Percentiles rank a stretch among this genome's conserved stretches.
phyloP scores from a whole-genome alignment of 2,113 vertebrate species.

The Isurus oxyrinchus region DNA sequence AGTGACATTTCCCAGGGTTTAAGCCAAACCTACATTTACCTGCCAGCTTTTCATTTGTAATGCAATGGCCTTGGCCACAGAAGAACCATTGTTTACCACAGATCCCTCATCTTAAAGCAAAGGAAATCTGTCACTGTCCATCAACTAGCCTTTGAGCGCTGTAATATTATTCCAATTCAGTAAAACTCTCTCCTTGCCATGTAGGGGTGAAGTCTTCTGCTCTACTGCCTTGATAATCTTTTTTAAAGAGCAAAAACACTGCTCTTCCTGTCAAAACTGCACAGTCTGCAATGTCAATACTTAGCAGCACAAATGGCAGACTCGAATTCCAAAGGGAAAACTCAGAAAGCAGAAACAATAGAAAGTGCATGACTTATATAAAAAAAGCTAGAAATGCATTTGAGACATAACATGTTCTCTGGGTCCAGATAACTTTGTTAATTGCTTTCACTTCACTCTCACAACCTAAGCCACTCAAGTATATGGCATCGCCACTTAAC shows the following conservation, averaged over 20 bases:
- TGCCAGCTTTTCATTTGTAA: constrained; percentile 45
- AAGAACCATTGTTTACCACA: constrained; percentile 47
- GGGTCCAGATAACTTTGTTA: background rate
- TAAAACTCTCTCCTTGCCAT: background rate
- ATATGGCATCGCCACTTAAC: background rate
- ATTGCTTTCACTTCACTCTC: background rate
- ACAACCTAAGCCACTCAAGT: background rate
- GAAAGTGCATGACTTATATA: background rate
- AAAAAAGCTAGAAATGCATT: background rate
- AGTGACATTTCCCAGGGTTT: constrained; percentile 59
- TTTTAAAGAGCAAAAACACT: background rate
- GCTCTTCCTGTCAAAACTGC: background rate
- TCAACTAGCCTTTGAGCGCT: constrained; percentile 37
- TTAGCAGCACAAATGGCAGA: background rate
- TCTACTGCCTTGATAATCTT: background rate
- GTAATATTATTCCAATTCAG: constrained; percentile 33
- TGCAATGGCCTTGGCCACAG: constrained; percentile 45
- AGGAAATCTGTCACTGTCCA: constrained; percentile 41
- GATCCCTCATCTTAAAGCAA: constrained; percentile 44
- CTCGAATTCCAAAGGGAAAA: background rate
- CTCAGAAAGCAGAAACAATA: background rate
- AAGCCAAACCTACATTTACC: constrained; percentile 54
- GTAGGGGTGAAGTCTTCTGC: background rate
- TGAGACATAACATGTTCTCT: background rate
- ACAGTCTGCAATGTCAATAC: background rate